Evolutionary conservation across 2,888 invertebrate genomes (phyloP).

Genomic region (Agrochola macilenta): DNA sequence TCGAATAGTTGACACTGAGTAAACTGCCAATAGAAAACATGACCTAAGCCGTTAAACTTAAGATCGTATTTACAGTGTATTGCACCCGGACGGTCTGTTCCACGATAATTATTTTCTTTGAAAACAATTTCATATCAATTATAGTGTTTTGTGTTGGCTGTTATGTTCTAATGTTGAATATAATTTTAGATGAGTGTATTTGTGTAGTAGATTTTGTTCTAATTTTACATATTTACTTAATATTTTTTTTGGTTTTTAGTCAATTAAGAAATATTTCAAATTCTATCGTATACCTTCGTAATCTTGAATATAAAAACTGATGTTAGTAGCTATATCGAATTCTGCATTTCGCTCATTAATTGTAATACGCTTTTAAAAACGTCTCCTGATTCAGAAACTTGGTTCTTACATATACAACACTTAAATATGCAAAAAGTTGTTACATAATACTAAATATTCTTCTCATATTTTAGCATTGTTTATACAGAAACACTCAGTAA

Average conservation of each 20-base stretch:
- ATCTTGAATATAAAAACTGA: no score
- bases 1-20: constrained; percentile 1
- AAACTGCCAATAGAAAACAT: background rate
- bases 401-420: constrained; percentile 31
- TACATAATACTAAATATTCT: background rate
- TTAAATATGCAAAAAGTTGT: constrained; percentile 44
- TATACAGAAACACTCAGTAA: constrained; percentile 24
- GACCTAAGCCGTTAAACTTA: background rate
- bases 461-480: constrained; percentile 2
- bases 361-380: constrained; percentile 10
- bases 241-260: no score
- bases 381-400: constrained; percentile 9
- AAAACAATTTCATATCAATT: background rate
- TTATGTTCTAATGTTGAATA: background rate
- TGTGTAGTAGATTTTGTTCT: background rate
- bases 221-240: no score
- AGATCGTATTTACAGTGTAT: background rate
- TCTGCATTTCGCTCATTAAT: background rate
- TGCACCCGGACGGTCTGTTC: background rate
- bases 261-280: no score
- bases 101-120: background rate
- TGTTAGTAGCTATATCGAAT: no score
- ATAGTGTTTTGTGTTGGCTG: background rate
- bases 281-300: no score
- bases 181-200: background rate